These are phyloP conservation scores for Hylaea fasciaria DNA, from an alignment of 2,888 invertebrate genomes.

Conservation along the genomic window DNA sequence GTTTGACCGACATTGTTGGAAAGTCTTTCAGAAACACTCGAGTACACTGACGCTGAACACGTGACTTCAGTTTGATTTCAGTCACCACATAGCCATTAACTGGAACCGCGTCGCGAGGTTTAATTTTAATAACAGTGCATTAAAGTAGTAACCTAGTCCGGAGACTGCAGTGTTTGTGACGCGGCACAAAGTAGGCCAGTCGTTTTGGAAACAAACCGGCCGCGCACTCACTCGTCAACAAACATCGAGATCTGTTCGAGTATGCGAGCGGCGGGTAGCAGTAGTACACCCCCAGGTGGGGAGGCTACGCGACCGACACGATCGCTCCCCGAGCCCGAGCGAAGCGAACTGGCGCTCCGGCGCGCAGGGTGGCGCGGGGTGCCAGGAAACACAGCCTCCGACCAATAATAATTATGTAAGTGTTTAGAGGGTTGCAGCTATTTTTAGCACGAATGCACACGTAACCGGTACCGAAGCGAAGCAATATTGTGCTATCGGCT, in stretches of 20 bases:
- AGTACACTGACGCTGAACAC: conserved; percentile 44
- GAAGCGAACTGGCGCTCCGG: conserved; percentile 59
- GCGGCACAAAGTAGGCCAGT: conserved; percentile 6
- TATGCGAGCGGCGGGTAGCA: conserved; percentile 5
- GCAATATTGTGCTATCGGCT: conserved; percentile 51
- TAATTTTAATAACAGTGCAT: conserved; percentile 10
- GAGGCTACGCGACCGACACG: conserved; percentile 44
- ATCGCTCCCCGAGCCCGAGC: conserved; percentile 51
- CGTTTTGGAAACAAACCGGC: conserved; percentile 20
- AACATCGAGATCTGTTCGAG: background rate
- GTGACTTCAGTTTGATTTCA: conserved; percentile 38
- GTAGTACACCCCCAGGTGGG: conserved; percentile 49
- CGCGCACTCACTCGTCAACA: background rate
- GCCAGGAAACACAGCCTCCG: conserved; percentile 75
- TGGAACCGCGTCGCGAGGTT: conserved; percentile 11
- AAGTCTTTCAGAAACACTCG: conserved; percentile 43
- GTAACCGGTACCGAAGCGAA: conserved; percentile 61
- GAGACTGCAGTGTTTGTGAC: background rate
- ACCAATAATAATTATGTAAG: conserved; percentile 77
- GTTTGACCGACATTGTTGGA: conserved; percentile 64
- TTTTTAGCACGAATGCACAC: conserved; percentile 66
- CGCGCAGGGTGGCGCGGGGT: conserved; percentile 43
- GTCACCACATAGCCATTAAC: conserved; percentile 21
- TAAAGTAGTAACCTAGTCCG: conserved; percentile 6
- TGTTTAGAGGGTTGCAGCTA: conserved; percentile 73